A percentile compares a stretch with the other conserved stretches of the same genome.
Evolutionary conservation across 2,113 vertebrate genomes (phyloP).

Genomic region (Arenaria interpres): DNA sequence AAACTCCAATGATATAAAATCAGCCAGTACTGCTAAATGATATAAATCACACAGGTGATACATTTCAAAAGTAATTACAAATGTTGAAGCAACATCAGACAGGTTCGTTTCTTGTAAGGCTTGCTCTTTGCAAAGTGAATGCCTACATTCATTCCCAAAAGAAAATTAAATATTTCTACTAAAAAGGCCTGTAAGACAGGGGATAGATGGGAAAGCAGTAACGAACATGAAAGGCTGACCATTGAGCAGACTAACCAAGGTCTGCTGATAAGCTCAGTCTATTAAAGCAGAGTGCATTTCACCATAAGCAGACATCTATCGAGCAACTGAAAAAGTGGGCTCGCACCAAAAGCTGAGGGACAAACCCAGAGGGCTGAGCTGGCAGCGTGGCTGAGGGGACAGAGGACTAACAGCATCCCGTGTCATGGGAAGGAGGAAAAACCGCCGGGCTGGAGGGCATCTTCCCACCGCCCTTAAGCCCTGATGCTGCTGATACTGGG

Average conservation of each 20-base stretch:
- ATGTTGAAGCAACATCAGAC: not conserved
- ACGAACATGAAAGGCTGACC: not conserved
- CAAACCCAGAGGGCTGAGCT: not conserved
- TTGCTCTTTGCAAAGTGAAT: not conserved
- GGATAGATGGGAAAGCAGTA: not conserved
- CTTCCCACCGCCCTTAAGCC: not conserved
- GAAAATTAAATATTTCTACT: not conserved
- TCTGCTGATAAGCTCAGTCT: not conserved
- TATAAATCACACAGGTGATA: not conserved
- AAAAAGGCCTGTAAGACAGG: not conserved
- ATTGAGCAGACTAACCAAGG: not conserved
- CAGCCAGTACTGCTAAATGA: not conserved
- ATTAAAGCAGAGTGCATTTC: not conserved
- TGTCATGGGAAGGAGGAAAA: not conserved
- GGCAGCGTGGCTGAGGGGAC: not conserved
- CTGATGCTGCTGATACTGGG: not conserved
- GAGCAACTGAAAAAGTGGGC: not conserved
- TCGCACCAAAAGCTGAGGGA: not conserved
- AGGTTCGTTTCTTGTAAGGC: not conserved
- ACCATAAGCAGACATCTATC: accelerated
- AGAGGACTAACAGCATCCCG: not conserved
- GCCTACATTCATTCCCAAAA: not conserved
- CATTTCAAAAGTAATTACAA: not conserved
- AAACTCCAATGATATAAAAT: not conserved
- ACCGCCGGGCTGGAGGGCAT: not conserved